Evolutionary conservation across 2,797 vertebrate genomes (phyloP).

Genomic region (Cuculus canorus): DNA sequence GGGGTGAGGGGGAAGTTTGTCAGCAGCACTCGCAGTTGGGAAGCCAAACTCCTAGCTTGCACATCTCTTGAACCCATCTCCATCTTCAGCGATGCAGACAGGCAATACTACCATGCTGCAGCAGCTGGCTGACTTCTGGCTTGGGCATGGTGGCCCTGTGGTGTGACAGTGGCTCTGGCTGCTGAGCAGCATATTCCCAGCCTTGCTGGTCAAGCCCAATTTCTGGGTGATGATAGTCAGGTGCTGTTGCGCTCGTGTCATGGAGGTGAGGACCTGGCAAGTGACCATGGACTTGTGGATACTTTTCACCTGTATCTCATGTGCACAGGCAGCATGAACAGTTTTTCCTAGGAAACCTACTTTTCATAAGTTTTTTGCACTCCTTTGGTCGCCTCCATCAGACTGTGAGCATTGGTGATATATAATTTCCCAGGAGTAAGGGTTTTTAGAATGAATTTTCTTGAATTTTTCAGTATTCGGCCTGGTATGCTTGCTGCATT

Average conservation of each 20-base stretch:
- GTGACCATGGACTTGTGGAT: not conserved
- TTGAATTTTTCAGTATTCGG: not conserved
- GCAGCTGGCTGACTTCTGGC: not conserved
- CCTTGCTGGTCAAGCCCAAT: not conserved
- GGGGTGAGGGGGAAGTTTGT: accelerated
- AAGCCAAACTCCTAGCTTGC: too few species aligned
- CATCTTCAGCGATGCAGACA: too few species aligned
- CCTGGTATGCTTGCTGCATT: not conserved
- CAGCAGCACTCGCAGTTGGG: not conserved
- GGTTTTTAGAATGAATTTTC: not conserved
- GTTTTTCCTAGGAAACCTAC: not conserved
- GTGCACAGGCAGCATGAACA: not conserved
- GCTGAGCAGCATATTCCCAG: not conserved
- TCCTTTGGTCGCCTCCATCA: not conserved
- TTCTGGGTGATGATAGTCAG: not conserved
- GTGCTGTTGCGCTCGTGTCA: too few species aligned
- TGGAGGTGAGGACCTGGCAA: too few species aligned
- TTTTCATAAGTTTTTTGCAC: not conserved
- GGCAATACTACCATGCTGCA: not conserved
- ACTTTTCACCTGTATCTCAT: not conserved
- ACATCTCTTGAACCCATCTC: too few species aligned
- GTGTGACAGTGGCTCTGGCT: not conserved
- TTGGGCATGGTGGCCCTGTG: not conserved
- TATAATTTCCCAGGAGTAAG: not conserved
- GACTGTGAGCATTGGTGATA: accelerated